These are phyloP conservation scores for Caiman crocodilus DNA, from an alignment of 2,797 vertebrate species.

Conservation along the genomic window DNA sequence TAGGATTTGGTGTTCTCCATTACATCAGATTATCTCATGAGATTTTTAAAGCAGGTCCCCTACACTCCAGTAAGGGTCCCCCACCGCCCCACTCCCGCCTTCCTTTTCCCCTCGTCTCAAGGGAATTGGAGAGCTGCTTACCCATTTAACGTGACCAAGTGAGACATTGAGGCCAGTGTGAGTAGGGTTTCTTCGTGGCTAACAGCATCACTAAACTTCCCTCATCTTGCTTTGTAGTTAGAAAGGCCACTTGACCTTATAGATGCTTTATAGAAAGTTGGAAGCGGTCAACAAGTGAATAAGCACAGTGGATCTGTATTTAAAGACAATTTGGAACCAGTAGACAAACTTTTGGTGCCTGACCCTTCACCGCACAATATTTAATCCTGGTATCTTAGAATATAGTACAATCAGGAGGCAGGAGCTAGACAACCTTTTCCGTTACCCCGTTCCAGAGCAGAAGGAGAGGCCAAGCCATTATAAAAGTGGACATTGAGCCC, in stretches of 20 bases:
- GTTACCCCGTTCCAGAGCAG: too few relatives aligned
- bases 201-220: background rate
- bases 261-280: background rate
- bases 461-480: too few relatives aligned
- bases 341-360: background rate
- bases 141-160: background rate
- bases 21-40: background rate
- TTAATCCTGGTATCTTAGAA: rapidly evolving
- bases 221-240: background rate
- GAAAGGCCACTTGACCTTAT: background rate
- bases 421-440: background rate
- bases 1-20: background rate
- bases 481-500: too few relatives aligned
- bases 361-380: background rate
- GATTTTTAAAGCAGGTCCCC: background rate
- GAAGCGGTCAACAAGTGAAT: background rate
- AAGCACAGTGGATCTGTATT: background rate
- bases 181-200: background rate
- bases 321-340: background rate
- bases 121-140: background rate
- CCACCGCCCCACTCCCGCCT: too few relatives aligned
- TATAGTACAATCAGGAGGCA: background rate
- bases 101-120: background rate
- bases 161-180: background rate
- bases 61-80: background rate